Base-by-base conservation (phyloP, 2,113 vertebrate genomes). In the Galbula dea region DNA sequence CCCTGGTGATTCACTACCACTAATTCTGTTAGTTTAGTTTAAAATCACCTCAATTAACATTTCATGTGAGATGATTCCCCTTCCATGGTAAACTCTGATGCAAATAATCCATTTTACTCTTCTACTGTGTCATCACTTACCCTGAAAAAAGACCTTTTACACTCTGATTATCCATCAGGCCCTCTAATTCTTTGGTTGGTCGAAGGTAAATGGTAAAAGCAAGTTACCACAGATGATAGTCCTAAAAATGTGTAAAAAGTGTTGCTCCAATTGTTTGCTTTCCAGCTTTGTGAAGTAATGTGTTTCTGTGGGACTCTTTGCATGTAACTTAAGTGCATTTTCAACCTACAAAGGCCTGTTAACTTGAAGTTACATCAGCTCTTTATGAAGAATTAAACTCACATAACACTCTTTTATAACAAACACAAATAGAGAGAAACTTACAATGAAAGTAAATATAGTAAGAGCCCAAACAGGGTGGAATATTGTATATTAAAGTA, bases 31-130 rank as follows among this genome's bases (percentile, higher is more conserved):
- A 82, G 39, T 67, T 72, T 72, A 48, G 69, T 45, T 90, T 78
- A 84, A 82, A 95, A 87, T 84, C 57, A 65, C 36, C 74, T 82
- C 49, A 65, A 68, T 94, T 89, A 88, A 18, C 37, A 76, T 83
- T 83, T 87, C 54, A 69, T 69, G 51, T 37, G 67, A 94, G 36
- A 61, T 29, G 10, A 73, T 76, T 79, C 37, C n/a, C 20, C 22
- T 83, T 69, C 55, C 5, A 0, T 26, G 41, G 30, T 65, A 79
- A 91, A 89, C 21, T n/a, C 48, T 14, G 24, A 65, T 65, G 39
- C 13, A 91, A 75, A 90, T 54, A 92, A 61, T 59, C 45, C 7
- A 21, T 84, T 88, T 88, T 67, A 7, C 5, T 78, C 23, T 81
- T 84, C 80, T 86, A 29, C 39, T 62, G 27, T 34, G 32, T 71